phyloP scores from a whole-genome alignment of 2,888 invertebrate species.

The Ypsolopha sequella region DNA sequence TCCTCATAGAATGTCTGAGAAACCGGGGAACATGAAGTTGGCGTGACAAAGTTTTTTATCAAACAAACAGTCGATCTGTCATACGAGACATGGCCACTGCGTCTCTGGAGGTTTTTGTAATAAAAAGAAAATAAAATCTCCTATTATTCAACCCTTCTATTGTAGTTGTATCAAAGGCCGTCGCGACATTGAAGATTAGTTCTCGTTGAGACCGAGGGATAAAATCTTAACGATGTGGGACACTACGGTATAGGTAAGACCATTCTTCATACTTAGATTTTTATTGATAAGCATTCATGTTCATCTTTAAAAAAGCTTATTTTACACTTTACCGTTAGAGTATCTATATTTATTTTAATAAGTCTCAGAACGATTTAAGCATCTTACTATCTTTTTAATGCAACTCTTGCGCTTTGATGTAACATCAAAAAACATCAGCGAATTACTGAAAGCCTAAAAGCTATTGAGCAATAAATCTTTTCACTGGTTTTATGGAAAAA shows the following conservation, averaged over 20 bases:
- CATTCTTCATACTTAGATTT: conserved; percentile 58
- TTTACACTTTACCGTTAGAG: conserved; percentile 3
- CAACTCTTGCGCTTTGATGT: background rate
- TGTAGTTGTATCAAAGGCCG: conserved; percentile 30
- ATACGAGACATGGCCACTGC: conserved; percentile 29
- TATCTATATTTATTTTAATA: background rate
- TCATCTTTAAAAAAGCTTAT: conserved; percentile 47
- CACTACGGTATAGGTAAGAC: conserved; percentile 36
- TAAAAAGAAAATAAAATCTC: conserved; percentile 45
- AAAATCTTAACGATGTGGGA: conserved; percentile 63
- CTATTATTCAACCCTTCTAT: conserved; percentile 60
- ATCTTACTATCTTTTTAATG: background rate
- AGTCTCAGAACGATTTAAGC: background rate
- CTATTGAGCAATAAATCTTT: too few species aligned
- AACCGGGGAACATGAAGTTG: conserved; percentile 1
- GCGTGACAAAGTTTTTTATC: conserved; percentile 7
- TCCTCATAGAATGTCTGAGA: background rate
- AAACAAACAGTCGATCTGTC: conserved; percentile 39
- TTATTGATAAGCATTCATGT: conserved; percentile 51
- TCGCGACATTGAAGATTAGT: conserved; percentile 43
- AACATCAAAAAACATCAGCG: background rate
- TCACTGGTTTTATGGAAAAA: background rate
- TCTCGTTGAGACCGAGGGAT: conserved; percentile 50
- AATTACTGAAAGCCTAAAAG: too few species aligned
- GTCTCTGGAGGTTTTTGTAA: conserved; percentile 35